Evolutionary conservation across 2,797 vertebrate genomes (phyloP).

Genomic region (Coluber constrictor): DNA sequence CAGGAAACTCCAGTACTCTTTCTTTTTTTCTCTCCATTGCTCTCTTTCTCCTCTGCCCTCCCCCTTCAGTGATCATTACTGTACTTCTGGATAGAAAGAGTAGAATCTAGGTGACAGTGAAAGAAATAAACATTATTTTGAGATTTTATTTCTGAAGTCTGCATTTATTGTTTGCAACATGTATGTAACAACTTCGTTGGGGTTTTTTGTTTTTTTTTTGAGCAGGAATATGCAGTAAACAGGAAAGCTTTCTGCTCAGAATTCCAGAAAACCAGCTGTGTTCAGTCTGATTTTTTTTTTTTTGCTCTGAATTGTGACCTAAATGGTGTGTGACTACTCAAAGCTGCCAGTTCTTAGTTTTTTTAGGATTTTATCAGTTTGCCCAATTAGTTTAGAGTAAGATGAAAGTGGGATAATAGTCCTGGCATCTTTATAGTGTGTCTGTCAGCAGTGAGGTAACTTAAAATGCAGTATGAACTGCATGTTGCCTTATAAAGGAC

Average conservation of each 20-base stretch:
- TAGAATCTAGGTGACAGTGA: not conserved
- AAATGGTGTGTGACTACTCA: not conserved
- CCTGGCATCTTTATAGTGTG: not conserved
- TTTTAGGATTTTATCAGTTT: not conserved
- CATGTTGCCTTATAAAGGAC: not conserved
- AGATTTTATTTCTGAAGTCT: conserved; percentile 15
- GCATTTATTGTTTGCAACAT: conserved; percentile 8
- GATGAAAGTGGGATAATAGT: conserved; percentile 1
- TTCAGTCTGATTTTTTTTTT: not conserved
- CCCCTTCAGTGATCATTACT: not conserved
- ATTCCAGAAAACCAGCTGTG: conserved; percentile 30
- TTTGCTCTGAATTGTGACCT: not conserved
- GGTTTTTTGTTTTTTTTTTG: conserved; percentile 23
- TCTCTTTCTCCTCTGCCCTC: not conserved
- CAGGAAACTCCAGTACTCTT: not conserved
- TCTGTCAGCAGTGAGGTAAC: not conserved
- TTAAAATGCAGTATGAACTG: not conserved
- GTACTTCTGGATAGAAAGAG: not conserved
- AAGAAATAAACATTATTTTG: conserved; percentile 9
- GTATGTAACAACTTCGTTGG: not conserved
- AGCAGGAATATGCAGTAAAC: conserved; percentile 21
- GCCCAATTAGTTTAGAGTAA: not conserved
- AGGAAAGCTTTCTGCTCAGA: conserved; percentile 17
- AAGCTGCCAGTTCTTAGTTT: not conserved
- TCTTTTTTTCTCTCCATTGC: not conserved